Base-by-base conservation (phyloP, 1,140 invertebrate species). In the Andricus grossulariae region DNA sequence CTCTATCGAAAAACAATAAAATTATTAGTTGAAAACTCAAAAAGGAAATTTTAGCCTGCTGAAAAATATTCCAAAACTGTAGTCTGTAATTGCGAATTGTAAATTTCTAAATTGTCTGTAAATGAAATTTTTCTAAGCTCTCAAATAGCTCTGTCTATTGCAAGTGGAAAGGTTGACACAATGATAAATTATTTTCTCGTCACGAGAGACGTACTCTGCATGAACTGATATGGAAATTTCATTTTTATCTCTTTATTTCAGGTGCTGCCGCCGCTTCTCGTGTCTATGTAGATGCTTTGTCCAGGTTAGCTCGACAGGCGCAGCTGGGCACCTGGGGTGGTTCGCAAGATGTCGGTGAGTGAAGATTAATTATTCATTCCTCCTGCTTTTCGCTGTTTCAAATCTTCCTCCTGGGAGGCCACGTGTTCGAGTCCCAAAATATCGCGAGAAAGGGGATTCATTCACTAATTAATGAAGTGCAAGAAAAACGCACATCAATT, bases 241-340 rank as follows among this genome's bases (percentile, higher is more conserved):
- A 66, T 66, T 66, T 66, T 66, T 84, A 81, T 83, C 80, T 85
- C 79, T 89, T 84, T 83, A 80, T 92, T 93, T 72, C 93, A 97
- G 96, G 96, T 89, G 96, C 96, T 81, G 96, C 96, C 74, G 96
- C 96, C 74, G 96, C 97, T 55, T 97, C 96, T 25, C 93, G 96
- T 51, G 90, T 97, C 81, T 98, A 97, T 90, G 95, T 97, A 83
- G 97, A 98, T 87, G 95, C 96, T 82, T 94, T 98, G 87, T 95
- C 95, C 75, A 96, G 96, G 90, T 92, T 98, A 83, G 96, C 96
- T 49, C 92, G 95, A 82, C 96, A 97, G 88, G 96, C 96, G 74
- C 96, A 97, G 90, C 95, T 97, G 88, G 96, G 95, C 54, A 96
- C 95, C 76, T 96, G 96, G 95, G 96, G 96, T 85, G 96, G 96